These are phyloP conservation scores for Parthenolecanium corni DNA, from an alignment of 2,888 invertebrate genomes.

Conservation along the genomic window DNA sequence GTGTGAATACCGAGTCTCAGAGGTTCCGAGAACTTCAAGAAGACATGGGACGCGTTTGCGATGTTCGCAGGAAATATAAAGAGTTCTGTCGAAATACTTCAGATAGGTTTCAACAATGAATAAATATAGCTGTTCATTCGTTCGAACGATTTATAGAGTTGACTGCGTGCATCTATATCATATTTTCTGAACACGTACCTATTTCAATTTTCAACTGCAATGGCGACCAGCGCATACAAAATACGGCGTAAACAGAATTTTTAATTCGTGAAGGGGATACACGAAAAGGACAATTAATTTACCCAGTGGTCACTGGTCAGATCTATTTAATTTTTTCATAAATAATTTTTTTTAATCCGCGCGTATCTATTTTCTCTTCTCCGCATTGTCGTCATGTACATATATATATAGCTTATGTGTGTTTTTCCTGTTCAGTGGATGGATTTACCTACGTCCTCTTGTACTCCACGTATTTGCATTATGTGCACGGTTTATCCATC, in stretches of 20 bases:
- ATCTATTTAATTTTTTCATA: background rate
- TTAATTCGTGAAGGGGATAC: slow-evolving; percentile 16
- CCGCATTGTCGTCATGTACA: no score
- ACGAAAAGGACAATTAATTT: background rate
- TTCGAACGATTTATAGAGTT: background rate
- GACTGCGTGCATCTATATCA: background rate
- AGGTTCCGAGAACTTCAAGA: background rate
- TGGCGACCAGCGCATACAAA: slow-evolving; percentile 13
- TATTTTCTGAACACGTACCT: slow-evolving; percentile 19
- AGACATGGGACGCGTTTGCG: background rate
- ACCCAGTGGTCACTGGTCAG: background rate
- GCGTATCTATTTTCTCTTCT: no score
- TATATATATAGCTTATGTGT: no score
- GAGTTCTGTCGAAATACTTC: slow-evolving; percentile 10
- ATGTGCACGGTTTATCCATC: background rate
- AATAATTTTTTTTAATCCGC: no score
- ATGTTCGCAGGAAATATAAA: slow-evolving; percentile 24
- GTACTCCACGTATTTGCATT: background rate
- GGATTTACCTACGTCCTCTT: background rate
- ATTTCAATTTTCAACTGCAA: slow-evolving; percentile 8
- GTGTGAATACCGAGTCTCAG: background rate
- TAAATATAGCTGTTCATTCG: background rate
- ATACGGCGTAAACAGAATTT: slow-evolving; percentile 19
- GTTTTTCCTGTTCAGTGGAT: no score
- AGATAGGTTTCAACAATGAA: slow-evolving; percentile 22